phyloP scores from a whole-genome alignment of 2,888 invertebrate species.

The Machimus rusticus region DNA sequence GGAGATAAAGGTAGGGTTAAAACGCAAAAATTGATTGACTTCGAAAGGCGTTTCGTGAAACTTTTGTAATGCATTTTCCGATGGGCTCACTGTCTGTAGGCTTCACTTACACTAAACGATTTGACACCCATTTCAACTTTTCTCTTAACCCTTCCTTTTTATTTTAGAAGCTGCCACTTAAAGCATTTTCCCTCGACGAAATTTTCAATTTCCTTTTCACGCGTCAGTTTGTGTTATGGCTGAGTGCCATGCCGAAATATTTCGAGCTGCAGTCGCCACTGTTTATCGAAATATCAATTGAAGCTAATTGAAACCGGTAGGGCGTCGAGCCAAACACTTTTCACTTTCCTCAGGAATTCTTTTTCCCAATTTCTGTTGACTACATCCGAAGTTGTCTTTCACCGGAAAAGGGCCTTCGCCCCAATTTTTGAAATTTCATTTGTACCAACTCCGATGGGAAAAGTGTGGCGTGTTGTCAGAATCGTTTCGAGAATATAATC shows the following conservation, averaged over 20 bases:
- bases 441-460: background rate
- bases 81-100: background rate
- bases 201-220: background rate
- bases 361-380: background rate
- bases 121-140: background rate
- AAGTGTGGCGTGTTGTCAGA: background rate
- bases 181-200: background rate
- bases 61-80: background rate
- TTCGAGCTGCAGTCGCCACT: background rate
- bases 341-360: background rate
- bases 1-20: background rate
- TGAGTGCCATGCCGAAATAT: background rate
- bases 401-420: background rate
- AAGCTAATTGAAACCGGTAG: background rate
- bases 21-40: background rate
- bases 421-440: background rate
- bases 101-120: background rate
- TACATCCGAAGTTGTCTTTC: background rate
- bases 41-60: background rate
- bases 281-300: background rate
- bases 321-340: background rate
- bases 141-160: background rate
- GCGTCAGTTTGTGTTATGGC: background rate
- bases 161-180: background rate
- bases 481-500: background rate